Base-by-base conservation (phyloP, 2,113 vertebrate species). In the Otolemur garnettii region DNA sequence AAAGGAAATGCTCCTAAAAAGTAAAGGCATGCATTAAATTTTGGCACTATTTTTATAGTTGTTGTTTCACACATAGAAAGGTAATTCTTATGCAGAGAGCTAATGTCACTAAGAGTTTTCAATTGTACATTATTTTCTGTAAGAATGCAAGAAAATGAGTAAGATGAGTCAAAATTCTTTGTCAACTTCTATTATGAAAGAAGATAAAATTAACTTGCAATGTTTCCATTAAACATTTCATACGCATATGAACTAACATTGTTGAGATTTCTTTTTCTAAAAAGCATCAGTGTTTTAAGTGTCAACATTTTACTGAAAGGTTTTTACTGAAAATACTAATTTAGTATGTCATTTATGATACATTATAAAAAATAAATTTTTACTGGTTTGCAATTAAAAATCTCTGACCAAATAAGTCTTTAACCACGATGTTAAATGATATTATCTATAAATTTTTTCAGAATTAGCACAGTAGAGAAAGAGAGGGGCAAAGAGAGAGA, bases 371-470 rank as follows among this genome's bases (percentile, higher is more conserved):
- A 97, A 57, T 33, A 8, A 86, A 64, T 92, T 98, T 94, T 97
- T 93, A 97, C 35, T 96, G 75, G 28, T 95, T 93, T 94, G 83
- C 78, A 91, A 97, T 98, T 97, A 97, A 97, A 94, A 96, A 97
- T 97, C 97, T 98, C 88, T 96, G 38, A 94, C 74, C 90, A 97
- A 81, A 93, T 98, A 98, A 95, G 68, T 94, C 74, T 97, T 96
- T 96, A 98, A 96, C 82, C 50, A 87, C 35, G 81, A 86, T 95
- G 35, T 80, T 96, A 81, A 86, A 87, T 82, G 55, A 72, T 66
- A 89, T 77, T 77, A 95, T 84, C 55, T 97, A 96, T 96, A 97
- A 96, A 97, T 92, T 96, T 72, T 45, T 95, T 94, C 64, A 96
- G 86, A 96, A 94, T 97, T 94, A 90, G 42, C 21, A 83, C 15